Evolutionary conservation across 2,797 vertebrate genomes (phyloP).

Genomic region (Poecilia velifera): DNA sequence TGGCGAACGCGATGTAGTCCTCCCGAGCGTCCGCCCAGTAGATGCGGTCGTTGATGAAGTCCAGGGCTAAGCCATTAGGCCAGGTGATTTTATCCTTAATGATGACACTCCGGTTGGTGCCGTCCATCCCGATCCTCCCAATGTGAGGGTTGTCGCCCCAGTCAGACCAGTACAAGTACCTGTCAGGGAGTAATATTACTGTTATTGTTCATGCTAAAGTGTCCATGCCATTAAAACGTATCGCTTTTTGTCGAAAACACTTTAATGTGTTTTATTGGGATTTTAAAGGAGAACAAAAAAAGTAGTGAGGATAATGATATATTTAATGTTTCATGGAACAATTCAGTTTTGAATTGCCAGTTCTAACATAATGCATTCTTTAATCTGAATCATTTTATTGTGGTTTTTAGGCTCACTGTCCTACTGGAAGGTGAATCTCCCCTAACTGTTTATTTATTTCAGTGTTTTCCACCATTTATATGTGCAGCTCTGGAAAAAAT

Average conservation of each 20-base stretch:
- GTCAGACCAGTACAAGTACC: conserved; percentile 98
- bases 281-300: not conserved
- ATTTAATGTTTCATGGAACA: not conserved
- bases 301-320: not conserved
- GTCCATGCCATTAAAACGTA: not conserved
- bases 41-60: conserved; percentile 95
- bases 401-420: not conserved
- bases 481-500: too few species aligned
- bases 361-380: not conserved
- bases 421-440: not conserved
- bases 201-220: not conserved
- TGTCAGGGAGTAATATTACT: conserved; percentile 55
- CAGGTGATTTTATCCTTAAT: conserved; percentile 96
- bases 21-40: conserved; percentile 98
- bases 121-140: conserved; percentile 96
- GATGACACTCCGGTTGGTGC: conserved; percentile 89
- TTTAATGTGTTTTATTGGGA: not conserved
- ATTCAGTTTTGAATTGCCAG: not conserved
- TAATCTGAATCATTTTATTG: not conserved
- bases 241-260: not conserved
- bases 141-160: conserved; percentile 98
- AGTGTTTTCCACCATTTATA: not conserved
- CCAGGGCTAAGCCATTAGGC: conserved; percentile 96
- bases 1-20: conserved; percentile 97
- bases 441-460: not conserved